Conservation (phyloP, 2,888 invertebrate species). For the Tachina lurida region DNA sequence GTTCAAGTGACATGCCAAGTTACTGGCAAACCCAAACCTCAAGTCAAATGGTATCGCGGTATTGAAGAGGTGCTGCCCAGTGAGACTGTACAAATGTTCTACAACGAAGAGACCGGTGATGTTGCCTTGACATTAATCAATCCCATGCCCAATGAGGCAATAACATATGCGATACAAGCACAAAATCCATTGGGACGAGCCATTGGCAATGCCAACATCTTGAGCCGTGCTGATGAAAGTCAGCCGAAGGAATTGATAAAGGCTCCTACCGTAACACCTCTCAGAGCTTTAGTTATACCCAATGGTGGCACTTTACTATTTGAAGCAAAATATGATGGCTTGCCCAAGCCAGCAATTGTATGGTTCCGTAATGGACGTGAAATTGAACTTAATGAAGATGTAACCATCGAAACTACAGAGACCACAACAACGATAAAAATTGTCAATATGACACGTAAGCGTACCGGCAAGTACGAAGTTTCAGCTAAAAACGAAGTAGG, state of each 20-base stretch:
- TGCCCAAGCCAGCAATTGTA: slow-evolving; percentile 88
- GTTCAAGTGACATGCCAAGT: slow-evolving; percentile 88
- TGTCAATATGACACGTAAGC: slow-evolving; percentile 87
- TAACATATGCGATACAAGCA: slow-evolving; percentile 88
- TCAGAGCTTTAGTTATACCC: slow-evolving; percentile 89
- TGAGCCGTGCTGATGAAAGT: slow-evolving; percentile 83
- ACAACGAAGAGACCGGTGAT: slow-evolving; percentile 86
- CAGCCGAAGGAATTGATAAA: slow-evolving; percentile 83
- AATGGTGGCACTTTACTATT: slow-evolving; percentile 88
- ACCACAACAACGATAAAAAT: slow-evolving; percentile 87
- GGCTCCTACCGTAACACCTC: slow-evolving; percentile 90
- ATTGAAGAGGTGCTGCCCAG: slow-evolving; percentile 86
- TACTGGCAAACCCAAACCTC: slow-evolving; percentile 87
- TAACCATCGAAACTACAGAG: slow-evolving; percentile 85
- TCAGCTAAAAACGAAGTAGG: slow-evolving; percentile 90
- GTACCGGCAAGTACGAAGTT: slow-evolving; percentile 94
- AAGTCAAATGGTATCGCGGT: slow-evolving; percentile 88
- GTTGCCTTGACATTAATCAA: slow-evolving; percentile 86
- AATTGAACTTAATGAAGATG: slow-evolving; percentile 86
- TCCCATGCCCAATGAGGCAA: slow-evolving; percentile 87
- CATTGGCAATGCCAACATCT: slow-evolving; percentile 88
- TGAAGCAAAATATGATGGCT: slow-evolving; percentile 88
- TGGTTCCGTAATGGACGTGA: slow-evolving; percentile 94
- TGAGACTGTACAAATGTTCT: slow-evolving; percentile 84
- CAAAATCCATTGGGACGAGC: slow-evolving; percentile 89